Conservation (phyloP, 1,140 invertebrate species). For the Ips typographus region DNA sequence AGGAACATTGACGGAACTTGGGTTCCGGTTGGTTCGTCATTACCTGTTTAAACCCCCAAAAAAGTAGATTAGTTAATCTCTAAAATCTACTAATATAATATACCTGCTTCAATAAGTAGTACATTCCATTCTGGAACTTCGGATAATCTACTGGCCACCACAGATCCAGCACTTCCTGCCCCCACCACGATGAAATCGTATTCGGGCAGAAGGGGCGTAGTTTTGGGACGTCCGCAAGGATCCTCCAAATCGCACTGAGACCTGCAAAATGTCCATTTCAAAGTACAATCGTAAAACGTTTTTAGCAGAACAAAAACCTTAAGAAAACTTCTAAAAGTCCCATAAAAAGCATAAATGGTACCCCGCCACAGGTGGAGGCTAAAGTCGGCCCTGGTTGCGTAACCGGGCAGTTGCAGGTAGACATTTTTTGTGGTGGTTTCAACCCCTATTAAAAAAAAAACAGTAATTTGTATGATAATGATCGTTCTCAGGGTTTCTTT, state of each 20-base stretch:
- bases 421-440: slow-evolving; percentile 7
- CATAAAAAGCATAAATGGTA: slow-evolving; percentile 85
- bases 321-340: slow-evolving; percentile 80
- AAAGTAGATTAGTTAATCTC: not conserved
- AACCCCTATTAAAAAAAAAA: no score
- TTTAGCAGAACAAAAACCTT: not conserved
- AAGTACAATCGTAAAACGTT: not conserved
- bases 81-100: not conserved
- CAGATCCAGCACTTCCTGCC: slow-evolving; percentile 82
- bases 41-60: slow-evolving; percentile 52
- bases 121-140: slow-evolving; percentile 78
- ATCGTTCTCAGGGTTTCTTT: no score
- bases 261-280: slow-evolving; percentile 45
- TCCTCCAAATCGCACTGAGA: slow-evolving; percentile 84
- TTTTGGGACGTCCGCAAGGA: slow-evolving; percentile 69
- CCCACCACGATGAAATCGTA: slow-evolving; percentile 89
- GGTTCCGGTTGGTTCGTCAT: slow-evolving; percentile 79
- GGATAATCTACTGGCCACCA: slow-evolving; percentile 77
- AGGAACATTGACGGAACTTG: slow-evolving; percentile 85
- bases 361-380: slow-evolving; percentile 76
- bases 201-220: slow-evolving; percentile 52
- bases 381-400: slow-evolving; percentile 74
- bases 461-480: no score
- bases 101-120: slow-evolving; percentile 76
- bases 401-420: slow-evolving; percentile 63